These are phyloP conservation scores for Cephonodes hylas DNA, from an alignment of 2,888 invertebrate species.

Conservation along the genomic window DNA sequence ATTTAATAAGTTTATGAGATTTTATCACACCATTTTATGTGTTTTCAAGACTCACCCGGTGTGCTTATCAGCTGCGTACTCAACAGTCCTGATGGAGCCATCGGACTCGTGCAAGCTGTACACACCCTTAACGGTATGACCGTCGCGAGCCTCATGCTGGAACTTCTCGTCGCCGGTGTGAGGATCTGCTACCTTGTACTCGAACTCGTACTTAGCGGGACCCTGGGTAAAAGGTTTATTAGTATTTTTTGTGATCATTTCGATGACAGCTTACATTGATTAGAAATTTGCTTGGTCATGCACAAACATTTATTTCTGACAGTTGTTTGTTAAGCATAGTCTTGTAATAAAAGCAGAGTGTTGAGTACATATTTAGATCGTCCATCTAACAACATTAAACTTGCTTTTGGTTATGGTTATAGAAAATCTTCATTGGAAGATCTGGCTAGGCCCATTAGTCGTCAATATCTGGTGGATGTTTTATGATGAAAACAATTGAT, in stretches of 20 bases:
- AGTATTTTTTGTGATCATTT: not conserved
- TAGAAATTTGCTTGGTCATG: no score
- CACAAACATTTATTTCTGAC: no score
- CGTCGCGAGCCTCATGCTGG: conserved; percentile 78
- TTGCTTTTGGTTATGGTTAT: no score
- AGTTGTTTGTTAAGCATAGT: not conserved
- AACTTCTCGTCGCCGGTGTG: conserved; percentile 80
- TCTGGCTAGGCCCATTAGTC: no score
- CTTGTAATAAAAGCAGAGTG: not conserved
- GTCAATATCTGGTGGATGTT: not conserved
- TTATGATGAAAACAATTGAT: not conserved
- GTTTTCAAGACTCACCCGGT: conserved; percentile 50
- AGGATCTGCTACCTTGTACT: no score
- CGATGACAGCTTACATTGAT: not conserved
- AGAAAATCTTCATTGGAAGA: no score
- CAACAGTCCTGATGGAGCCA: conserved; percentile 71
- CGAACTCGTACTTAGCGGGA: conserved; percentile 77
- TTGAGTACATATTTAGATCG: not conserved
- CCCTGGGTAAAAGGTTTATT: conserved; percentile 46
- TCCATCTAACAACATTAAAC: no score
- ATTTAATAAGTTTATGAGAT: no score
- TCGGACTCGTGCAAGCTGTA: conserved; percentile 67
- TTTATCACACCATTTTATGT: no score
- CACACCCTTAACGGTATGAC: conserved; percentile 80
- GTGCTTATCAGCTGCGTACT: conserved; percentile 73